Conservation (phyloP, 2,113 vertebrate species). For the Cinclus cinclus region DNA sequence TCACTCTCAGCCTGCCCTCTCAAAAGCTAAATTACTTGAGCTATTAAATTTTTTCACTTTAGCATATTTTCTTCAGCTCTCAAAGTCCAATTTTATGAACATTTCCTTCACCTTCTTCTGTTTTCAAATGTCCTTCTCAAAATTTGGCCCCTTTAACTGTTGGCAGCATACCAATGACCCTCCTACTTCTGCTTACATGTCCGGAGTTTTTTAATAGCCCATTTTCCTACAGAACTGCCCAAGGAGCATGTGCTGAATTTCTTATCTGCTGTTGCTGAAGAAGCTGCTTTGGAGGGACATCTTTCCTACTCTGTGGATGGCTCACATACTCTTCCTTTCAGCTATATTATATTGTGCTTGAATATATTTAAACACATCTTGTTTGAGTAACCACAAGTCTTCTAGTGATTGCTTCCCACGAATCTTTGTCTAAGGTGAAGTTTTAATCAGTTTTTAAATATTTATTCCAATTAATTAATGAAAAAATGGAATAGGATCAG, state of each 20-base stretch:
- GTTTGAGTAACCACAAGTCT: not conserved
- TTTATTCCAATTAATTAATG: not conserved
- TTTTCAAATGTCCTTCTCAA: constrained; percentile 18
- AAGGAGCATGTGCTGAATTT: not conserved
- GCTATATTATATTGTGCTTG: not conserved
- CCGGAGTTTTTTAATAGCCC: not conserved
- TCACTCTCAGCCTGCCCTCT: not conserved
- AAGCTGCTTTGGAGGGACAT: not conserved
- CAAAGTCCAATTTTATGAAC: constrained; percentile 4
- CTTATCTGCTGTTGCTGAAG: rapidly evolving
- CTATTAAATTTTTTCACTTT: constrained; percentile 13
- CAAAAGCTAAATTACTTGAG: not conserved
- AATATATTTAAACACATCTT: not conserved
- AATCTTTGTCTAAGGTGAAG: not conserved
- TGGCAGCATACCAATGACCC: not conserved
- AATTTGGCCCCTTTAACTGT: not conserved
- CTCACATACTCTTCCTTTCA: not conserved
- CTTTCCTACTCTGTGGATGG: not conserved
- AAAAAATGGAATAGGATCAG: not conserved
- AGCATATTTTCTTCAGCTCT: not conserved
- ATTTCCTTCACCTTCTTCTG: not conserved
- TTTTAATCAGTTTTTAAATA: not conserved
- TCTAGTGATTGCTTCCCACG: not conserved
- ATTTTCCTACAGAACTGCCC: not conserved
- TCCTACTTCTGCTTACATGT: not conserved